phyloP scores from a whole-genome alignment of 2,797 vertebrate species.

The Sebastes taczanowskii region DNA sequence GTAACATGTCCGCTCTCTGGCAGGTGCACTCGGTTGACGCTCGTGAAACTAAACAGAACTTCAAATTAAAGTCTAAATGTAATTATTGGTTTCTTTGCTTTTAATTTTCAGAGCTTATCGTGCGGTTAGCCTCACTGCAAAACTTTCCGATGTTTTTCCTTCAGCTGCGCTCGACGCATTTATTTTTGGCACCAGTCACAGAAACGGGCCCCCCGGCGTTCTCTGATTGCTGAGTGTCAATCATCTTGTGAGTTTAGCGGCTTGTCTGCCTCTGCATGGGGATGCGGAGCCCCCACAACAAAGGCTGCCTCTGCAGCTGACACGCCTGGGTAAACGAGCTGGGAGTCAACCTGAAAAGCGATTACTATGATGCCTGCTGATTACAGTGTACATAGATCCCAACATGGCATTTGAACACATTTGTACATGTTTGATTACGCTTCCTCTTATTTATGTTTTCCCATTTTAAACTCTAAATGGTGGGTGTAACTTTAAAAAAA shows the following conservation, averaged over 20 bases:
- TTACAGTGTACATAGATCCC: constrained; percentile 38
- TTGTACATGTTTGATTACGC: constrained; percentile 26
- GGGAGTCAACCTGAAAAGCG: constrained; percentile 45
- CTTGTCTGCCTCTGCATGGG: constrained; percentile 19
- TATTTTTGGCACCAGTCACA: constrained; percentile 52
- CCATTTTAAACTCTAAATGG: not conserved
- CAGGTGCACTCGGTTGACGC: constrained; percentile 31
- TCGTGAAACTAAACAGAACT: constrained; percentile 41
- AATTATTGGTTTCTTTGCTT: constrained; percentile 58
- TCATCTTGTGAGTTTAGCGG: constrained; percentile 38
- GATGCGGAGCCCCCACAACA: constrained; percentile 52
- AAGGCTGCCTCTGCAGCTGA: constrained; percentile 45
- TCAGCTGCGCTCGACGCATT: constrained; percentile 26
- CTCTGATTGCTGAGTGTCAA: constrained; percentile 69
- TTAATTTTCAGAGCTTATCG: constrained; percentile 47
- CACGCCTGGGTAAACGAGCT: constrained; percentile 15
- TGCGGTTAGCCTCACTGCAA: constrained; percentile 28
- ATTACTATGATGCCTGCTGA: constrained; percentile 52
- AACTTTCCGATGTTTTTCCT: constrained; percentile 39
- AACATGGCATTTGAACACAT: constrained; percentile 24
- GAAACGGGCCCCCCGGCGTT: constrained; percentile 14
- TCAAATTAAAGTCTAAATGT: constrained; percentile 57
- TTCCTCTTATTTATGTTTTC: constrained; percentile 10
- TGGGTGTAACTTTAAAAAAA: not conserved
- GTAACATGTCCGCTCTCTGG: constrained; percentile 6